Evolutionary conservation across 2,888 invertebrate species (phyloP), one percentile per base, ranked within the genome.

Genomic region (Apomyelois bistriatella): DNA sequence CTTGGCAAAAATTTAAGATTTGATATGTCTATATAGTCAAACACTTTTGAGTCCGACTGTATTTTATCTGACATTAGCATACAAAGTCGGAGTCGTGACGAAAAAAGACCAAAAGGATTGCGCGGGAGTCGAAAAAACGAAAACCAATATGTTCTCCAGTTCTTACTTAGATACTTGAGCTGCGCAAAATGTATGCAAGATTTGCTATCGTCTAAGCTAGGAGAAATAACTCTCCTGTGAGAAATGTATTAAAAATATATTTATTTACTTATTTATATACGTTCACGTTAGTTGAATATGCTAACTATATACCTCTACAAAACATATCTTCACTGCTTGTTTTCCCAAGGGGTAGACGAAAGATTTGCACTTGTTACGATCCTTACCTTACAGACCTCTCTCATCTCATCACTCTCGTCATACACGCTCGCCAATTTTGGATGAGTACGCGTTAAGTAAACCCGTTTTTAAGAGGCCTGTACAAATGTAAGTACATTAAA

Each of bases 1-100:
- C n/a, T n/a, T n/a, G n/a, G n/a, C n/a, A n/a, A n/a, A n/a, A n/a
- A n/a, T n/a, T n/a, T n/a, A n/a, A n/a, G n/a, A n/a, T n/a, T n/a
- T n/a, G n/a, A n/a, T n/a, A n/a, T 12, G 22, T 32, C 8, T 8
- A 43, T 28, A 9, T 10, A 12, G 10, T 36, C 37, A 43, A 42
- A 50, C 50, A 37, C 28, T 43, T 43, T 12, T 36, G 17, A 17
- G 1, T 22, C 13, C 22, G 37, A 52, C 36, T 52, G 54, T 57
- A 53, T 58, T 60, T 68, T 72, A 70, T 71, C 73, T 65, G 68
- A 70, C 72, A 79, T 82, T 82, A 77, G 74, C 78, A 82, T 82
- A 80, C 75, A 80, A 78, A 79, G 76, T 79, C 76, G 53, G 52
- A 54, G 76, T 84, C 82, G 82, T 83, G 83, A 82, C 70, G 65